phyloP scores from a whole-genome alignment of 1,140 invertebrate species.

The Lordiphosa collinella region DNA sequence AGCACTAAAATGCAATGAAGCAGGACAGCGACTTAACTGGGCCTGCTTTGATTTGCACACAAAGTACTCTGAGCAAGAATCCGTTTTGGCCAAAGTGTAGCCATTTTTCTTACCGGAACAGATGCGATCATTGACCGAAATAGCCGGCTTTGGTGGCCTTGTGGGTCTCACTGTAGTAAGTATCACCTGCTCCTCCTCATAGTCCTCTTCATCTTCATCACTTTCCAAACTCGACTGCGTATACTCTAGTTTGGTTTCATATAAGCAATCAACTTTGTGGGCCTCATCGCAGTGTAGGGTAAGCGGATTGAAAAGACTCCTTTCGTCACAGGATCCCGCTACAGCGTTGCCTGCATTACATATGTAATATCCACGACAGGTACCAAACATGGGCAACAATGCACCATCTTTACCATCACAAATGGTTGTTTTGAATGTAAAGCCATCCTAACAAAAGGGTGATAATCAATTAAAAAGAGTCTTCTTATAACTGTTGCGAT shows the following conservation, averaged over 20 bases:
- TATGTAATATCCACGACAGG: constrained; percentile 57
- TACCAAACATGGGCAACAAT: constrained; percentile 61
- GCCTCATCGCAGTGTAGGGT: constrained; percentile 54
- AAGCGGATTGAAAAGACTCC: constrained; percentile 46
- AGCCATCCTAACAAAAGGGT: constrained; percentile 26
- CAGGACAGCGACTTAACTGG: constrained; percentile 37
- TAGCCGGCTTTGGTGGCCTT: constrained; percentile 10
- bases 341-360: constrained; percentile 62
- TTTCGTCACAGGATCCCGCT: constrained; percentile 47
- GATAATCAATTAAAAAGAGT: not conserved
- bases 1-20: constrained; percentile 52
- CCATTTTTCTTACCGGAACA: constrained; percentile 48
- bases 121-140: constrained; percentile 3
- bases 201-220: constrained; percentile 23
- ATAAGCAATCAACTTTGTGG: constrained; percentile 37
- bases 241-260: constrained; percentile 15
- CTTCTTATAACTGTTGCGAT: no score
- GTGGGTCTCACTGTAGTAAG: constrained; percentile 4
- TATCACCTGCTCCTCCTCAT: constrained; percentile 7
- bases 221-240: constrained; percentile 8
- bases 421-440: constrained; percentile 38
- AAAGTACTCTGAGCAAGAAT: constrained; percentile 58
- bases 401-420: constrained; percentile 59
- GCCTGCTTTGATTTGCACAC: constrained; percentile 41
- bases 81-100: constrained; percentile 26